Conservation (phyloP, 2,888 invertebrate genomes). For the Orchestes rusci region DNA sequence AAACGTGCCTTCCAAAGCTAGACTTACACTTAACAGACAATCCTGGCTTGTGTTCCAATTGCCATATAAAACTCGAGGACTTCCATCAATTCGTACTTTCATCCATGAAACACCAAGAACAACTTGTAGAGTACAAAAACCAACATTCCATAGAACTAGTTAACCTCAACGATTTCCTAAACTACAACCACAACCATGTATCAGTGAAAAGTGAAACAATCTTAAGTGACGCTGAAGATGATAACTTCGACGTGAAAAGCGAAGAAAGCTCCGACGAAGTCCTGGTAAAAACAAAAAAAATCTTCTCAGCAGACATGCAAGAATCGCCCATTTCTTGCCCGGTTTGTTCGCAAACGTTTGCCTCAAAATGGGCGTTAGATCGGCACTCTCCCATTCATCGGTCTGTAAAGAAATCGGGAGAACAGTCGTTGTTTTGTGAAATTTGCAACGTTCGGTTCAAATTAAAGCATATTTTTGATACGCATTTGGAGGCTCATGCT, state of each 20-base stretch:
- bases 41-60: constrained; percentile 18
- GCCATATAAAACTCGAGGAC: constrained; percentile 12
- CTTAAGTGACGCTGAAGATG: constrained; percentile 8
- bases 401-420: neutral
- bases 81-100: constrained; percentile 9
- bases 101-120: constrained; percentile 10
- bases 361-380: constrained; percentile 18
- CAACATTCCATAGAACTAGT: constrained; percentile 1
- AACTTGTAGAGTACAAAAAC: constrained; percentile 9
- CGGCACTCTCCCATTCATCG: constrained; percentile 14
- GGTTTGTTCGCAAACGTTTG: constrained; percentile 12
- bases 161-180: constrained; percentile 8
- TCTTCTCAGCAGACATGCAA: no score
- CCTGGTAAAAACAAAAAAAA: constrained; percentile 1
- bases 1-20: constrained; percentile 17
- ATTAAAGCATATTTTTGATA: constrained; percentile 17
- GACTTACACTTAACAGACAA: constrained; percentile 12
- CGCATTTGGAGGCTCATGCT: constrained; percentile 15
- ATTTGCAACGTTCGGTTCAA: constrained; percentile 15
- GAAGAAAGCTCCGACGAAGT: constrained; percentile 8
- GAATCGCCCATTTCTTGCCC: no score
- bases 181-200: no score
- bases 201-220: constrained; percentile 8
- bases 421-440: constrained; percentile 13
- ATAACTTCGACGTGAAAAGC: constrained; percentile 12